Base-by-base conservation (phyloP, 1,140 invertebrate species). In the Drosophila parabipectinata region DNA sequence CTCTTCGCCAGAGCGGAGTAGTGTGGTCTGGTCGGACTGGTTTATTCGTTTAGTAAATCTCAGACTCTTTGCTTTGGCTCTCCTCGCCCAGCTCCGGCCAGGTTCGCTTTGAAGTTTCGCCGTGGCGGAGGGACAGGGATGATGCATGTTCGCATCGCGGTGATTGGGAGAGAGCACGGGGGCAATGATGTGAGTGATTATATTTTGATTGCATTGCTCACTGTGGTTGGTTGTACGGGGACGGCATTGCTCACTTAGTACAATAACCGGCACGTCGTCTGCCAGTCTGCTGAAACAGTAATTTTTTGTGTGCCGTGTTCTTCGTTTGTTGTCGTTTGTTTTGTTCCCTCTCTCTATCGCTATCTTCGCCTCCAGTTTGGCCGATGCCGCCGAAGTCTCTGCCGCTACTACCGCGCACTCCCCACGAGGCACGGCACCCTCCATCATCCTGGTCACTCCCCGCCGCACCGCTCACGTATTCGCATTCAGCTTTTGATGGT, bases 111-210 rank as follows among this genome's bases (percentile, higher is more conserved):
- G 83, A 88, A 79, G 84, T 88, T 88, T 83, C 64, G 79, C 83
- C 83, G 84, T 89, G 87, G 81, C 61, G 73, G 79, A 83, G 83
- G 83, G 83, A 83, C 15, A 47, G 44, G 44, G 44, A 47, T 88
- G 83, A 88, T 88, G 85, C 82, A 85, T 76, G 72, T 87, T 81
- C 79, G 84, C 83, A 79, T 88, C 76, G 84, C 79, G 83, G 83
- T 87, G 83, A 87, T 88, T 83, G 83, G 83, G 75, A 87, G 83
- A 83, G 83, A 88, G 83, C 84, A 88, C 84, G 84, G 83, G 83
- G 83, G 84, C 83, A 89, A 87, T 88, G 83, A 89, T 89, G 83
- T 88, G 83, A 88, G 83, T 88, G 83, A 88, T 88, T 88, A 88
- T 88, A 89, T 88, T 88, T 88, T 88, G 83, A 88, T 88, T 88